Evolutionary conservation across 2,113 vertebrate species (phyloP), one percentile per base, ranked within the genome.

Genomic region (Candoia aspera): DNA sequence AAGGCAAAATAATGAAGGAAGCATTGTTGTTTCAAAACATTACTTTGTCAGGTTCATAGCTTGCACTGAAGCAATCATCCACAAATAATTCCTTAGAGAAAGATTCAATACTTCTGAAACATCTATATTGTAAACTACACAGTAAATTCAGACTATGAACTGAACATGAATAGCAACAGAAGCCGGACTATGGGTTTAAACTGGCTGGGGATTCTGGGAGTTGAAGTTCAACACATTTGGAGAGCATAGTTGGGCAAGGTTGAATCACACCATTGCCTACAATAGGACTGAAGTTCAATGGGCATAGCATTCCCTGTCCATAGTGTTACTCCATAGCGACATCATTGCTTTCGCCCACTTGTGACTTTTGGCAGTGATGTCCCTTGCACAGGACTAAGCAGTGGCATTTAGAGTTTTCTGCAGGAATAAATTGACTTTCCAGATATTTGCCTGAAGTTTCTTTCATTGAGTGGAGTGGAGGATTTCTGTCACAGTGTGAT

Each of bases 391-490:
- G 19, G 26, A 37, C 29, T 23, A 15, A 55, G 84, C 58, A 90
- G 62, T 21, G 1, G 0, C 57, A 19, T 87, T 68, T 49, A 0
- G n/a, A 89, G 0, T 19, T 13, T 90, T 90, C 33, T 73, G 33
- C 64, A 88, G 92, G 4, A 59, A 46, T 59, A n/a, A 58, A 89
- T 86, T 84, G 90, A 93, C 23, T 90, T 85, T 54, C 55, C 87
- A 73, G 64, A 8, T 26, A 2, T 37, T 91, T 90, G 86, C 59
- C 79, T 84, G 73, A 91, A 91, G 64, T 4, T 26, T 84, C 8
- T 0, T 0, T 55, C 90, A 92, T 57, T 85, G 42, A 64, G 91
- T 88, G 33, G 53, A 54, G 83, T 84, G 15, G 54, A 33, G 53
- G 53, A 42, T 94, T 0, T 0, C 10, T 87, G n/a, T 73, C 46